These are phyloP conservation scores for Isurus oxyrinchus DNA, from an alignment of 2,113 vertebrate genomes.

Conservation along the genomic window DNA sequence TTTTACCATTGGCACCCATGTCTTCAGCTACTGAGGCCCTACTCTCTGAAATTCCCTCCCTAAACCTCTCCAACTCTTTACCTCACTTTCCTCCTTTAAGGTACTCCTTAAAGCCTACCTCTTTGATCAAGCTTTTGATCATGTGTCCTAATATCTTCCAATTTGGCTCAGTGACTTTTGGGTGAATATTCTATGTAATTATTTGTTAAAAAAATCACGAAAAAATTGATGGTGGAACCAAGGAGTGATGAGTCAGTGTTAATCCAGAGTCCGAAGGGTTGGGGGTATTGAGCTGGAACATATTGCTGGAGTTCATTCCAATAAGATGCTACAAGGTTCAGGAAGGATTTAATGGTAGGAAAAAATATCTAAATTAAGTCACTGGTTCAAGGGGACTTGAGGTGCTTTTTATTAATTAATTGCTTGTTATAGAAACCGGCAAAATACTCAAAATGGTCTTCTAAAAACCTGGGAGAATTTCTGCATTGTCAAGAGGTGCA, in stretches of 20 bases:
- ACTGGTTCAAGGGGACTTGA: not conserved
- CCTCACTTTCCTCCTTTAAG: not conserved
- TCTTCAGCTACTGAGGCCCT: not conserved
- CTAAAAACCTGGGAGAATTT: not conserved
- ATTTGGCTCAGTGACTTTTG: too few relatives aligned
- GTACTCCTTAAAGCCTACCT: too few relatives aligned
- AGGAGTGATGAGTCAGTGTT: not conserved
- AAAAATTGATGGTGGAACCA: not conserved
- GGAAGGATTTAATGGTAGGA: not conserved
- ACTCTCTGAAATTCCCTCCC: not conserved
- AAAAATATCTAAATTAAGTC: not conserved
- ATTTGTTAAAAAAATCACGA: too few relatives aligned
- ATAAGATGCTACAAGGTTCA: not conserved
- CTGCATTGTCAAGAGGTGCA: not conserved
- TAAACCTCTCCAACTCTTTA: not conserved
- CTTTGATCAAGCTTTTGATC: too few relatives aligned
- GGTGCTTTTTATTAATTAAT: not conserved
- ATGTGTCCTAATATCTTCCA: too few relatives aligned
- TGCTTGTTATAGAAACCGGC: not conserved
- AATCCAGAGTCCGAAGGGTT: not conserved
- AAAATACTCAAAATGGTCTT: not conserved
- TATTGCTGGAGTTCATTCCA: not conserved
- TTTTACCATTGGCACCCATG: not conserved
- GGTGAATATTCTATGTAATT: too few relatives aligned
- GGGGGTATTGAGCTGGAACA: not conserved